Evolutionary conservation across 2,888 invertebrate genomes (phyloP).

Genomic region (Limnephilus marmoratus): DNA sequence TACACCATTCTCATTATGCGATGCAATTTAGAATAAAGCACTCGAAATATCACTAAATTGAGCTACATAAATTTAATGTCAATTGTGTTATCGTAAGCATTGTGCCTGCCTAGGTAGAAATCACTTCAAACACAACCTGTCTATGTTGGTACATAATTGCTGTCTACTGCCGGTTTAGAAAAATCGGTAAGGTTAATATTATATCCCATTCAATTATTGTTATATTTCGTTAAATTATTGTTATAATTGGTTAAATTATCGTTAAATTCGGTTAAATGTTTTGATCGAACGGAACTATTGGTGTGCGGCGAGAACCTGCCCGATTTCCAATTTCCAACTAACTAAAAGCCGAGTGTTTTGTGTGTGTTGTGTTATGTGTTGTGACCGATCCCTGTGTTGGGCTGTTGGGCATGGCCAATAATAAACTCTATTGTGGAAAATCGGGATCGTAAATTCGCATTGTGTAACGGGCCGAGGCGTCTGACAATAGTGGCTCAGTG

Average conservation of each 20-base stretch:
- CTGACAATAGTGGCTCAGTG: background rate
- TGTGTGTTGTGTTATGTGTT: background rate
- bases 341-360: background rate
- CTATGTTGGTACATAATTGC: no score
- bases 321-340: constrained; percentile 8
- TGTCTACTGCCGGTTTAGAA: background rate
- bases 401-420: constrained; percentile 37
- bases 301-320: constrained; percentile 23
- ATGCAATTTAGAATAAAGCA: no score
- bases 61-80: no score
- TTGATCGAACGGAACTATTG: constrained; percentile 5
- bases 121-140: background rate
- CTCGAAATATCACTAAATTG: no score
- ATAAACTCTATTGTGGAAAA: constrained; percentile 44
- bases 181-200: no score
- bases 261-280: background rate
- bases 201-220: no score
- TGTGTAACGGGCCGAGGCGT: constrained; percentile 12
- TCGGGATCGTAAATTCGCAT: constrained; percentile 29
- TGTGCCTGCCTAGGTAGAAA: background rate
- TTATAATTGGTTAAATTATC: background rate
- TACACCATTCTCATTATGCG: no score
- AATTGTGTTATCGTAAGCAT: no score
- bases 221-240: background rate
- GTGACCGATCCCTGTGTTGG: constrained; percentile 30